Percentiles rank a stretch among this genome's conserved stretches.
These are phyloP conservation scores for Andrena cerasifolii DNA, from an alignment of 1,140 invertebrate genomes.

Conservation along the genomic window DNA sequence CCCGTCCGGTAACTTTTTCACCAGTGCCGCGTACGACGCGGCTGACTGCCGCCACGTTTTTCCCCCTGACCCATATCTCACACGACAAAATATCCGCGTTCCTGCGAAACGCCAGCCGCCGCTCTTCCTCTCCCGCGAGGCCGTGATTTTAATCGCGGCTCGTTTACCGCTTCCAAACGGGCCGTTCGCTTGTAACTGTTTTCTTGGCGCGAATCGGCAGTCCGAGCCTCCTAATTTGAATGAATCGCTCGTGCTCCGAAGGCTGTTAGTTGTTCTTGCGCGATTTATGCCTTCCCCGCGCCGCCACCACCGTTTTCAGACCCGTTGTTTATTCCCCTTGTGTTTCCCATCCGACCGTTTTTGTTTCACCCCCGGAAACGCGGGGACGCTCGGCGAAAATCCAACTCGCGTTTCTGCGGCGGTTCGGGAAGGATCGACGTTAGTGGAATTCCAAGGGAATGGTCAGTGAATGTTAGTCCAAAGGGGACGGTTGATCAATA, in stretches of 20 bases:
- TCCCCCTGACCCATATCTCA: slow-evolving; percentile 7
- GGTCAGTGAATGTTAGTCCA: too few relatives aligned
- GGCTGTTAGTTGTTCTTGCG: neutral
- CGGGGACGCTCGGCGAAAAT: too few relatives aligned
- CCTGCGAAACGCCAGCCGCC: neutral
- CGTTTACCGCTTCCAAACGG: neutral
- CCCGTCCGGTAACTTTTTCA: slow-evolving; percentile 5
- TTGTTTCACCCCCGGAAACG: too few relatives aligned
- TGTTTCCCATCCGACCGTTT: too few relatives aligned
- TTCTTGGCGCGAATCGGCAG: neutral
- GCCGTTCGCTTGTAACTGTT: neutral
- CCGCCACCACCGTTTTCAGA: too few relatives aligned
- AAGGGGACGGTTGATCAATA: too few relatives aligned
- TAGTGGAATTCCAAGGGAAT: too few relatives aligned
- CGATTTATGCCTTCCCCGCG: too few relatives aligned
- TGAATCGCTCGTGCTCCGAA: neutral
- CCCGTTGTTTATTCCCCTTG: too few relatives aligned
- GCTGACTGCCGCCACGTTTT: neutral
- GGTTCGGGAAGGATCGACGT: too few relatives aligned
- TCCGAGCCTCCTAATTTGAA: slow-evolving; percentile 18
- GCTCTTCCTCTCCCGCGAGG: neutral
- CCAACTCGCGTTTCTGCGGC: too few relatives aligned
- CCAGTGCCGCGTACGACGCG: neutral
- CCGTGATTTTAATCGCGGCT: neutral
- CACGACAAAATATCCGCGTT: neutral